Conservation (phyloP, 2,797 vertebrate genomes). For the Microcaecilia unicolor region DNA sequence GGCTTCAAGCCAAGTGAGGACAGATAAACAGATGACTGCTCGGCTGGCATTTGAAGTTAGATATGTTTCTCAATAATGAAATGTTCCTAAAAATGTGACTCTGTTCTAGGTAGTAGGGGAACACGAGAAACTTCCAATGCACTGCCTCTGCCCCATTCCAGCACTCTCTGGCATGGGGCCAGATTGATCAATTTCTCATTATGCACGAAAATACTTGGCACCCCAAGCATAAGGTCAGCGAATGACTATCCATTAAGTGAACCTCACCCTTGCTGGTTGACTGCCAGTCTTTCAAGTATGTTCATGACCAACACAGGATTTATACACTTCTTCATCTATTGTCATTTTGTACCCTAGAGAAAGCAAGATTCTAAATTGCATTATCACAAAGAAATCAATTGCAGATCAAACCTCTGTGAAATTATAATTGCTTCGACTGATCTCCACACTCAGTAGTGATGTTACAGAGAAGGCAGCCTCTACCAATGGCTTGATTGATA, state of each 20-base stretch:
- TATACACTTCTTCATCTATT: constrained; percentile 25
- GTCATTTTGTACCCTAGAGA: constrained; percentile 16
- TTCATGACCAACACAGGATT: constrained; percentile 1
- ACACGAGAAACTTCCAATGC: too few species aligned
- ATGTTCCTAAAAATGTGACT: too few species aligned
- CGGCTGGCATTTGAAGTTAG: not conserved
- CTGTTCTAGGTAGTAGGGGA: too few species aligned
- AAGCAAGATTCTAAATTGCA: constrained; percentile 39
- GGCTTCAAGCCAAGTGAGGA: not conserved
- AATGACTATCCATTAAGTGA: not conserved
- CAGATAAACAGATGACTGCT: not conserved
- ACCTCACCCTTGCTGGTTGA: not conserved
- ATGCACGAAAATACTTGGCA: not conserved
- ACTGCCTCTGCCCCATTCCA: not conserved
- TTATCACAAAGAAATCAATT: constrained; percentile 49
- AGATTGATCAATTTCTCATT: constrained; percentile 5
- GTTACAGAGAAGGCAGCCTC: constrained; percentile 12
- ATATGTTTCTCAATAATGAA: not conserved
- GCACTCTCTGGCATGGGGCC: not conserved
- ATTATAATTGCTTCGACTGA: constrained; percentile 44
- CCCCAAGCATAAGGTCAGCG: not conserved
- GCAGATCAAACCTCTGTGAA: constrained; percentile 46
- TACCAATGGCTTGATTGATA: constrained; percentile 8
- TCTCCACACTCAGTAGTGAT: constrained; percentile 23
- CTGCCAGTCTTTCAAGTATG: not conserved